These are phyloP conservation scores for Pachyuromys duprasi DNA, from an alignment of 2,797 vertebrate species.

Conservation along the genomic window DNA sequence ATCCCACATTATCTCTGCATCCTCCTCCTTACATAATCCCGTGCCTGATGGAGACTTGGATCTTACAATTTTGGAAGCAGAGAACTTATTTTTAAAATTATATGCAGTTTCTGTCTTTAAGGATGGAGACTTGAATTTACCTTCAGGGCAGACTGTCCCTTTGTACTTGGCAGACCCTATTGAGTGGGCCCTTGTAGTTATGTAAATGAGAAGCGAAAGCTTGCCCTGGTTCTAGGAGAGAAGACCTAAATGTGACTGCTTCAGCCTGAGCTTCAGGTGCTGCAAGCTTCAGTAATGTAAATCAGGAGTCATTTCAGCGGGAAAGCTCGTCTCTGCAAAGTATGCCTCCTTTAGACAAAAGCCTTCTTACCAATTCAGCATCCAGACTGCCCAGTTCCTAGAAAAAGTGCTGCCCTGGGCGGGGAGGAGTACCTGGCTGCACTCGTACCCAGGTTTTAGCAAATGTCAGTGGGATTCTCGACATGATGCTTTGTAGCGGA, in stretches of 20 bases:
- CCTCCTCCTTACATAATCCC: slow-evolving; percentile 26
- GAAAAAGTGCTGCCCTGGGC: background rate
- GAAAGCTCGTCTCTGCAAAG: slow-evolving; percentile 62
- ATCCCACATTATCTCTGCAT: background rate
- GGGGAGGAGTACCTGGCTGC: background rate
- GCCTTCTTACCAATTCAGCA: slow-evolving; percentile 67
- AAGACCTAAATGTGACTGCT: slow-evolving; percentile 29
- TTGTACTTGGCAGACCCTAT: slow-evolving; percentile 70
- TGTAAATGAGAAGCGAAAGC: slow-evolving; percentile 65
- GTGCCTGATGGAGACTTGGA: background rate
- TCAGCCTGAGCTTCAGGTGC: slow-evolving; percentile 27
- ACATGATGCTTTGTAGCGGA: background rate
- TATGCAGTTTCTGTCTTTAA: slow-evolving; percentile 53
- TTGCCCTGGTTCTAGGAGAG: background rate
- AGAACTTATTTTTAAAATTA: slow-evolving; percentile 63
- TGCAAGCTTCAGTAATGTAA: slow-evolving; percentile 72
- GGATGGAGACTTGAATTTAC: slow-evolving; percentile 62
- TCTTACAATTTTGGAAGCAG: slow-evolving; percentile 54
- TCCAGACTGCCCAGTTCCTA: slow-evolving; percentile 30
- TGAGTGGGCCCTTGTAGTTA: slow-evolving; percentile 65
- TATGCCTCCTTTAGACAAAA: slow-evolving; percentile 68
- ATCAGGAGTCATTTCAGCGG: slow-evolving; percentile 48
- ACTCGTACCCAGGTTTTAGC: background rate
- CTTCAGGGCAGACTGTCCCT: slow-evolving; percentile 65
- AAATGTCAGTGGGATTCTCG: background rate